These are phyloP conservation scores for Artibeus lituratus DNA, from an alignment of 2,797 vertebrate genomes.

Conservation along the genomic window DNA sequence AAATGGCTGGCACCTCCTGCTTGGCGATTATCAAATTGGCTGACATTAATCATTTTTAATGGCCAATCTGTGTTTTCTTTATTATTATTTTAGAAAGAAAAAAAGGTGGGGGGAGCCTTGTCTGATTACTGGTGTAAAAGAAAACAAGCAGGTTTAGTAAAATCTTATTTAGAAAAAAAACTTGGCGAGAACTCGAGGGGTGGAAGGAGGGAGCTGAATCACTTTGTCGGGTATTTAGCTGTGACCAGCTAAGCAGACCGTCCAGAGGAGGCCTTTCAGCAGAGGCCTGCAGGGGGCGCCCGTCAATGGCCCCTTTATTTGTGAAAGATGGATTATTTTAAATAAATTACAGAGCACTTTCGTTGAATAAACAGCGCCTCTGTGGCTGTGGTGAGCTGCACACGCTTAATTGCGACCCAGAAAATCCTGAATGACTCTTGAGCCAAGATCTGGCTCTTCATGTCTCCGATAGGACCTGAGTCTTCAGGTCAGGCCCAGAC, in stretches of 20 bases:
- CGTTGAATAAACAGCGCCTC: slow-evolving; percentile 98
- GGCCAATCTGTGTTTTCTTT: slow-evolving; percentile 70
- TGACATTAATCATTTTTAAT: slow-evolving; percentile 84
- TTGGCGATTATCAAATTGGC: slow-evolving; percentile 75
- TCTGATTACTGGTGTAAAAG: slow-evolving; percentile 79
- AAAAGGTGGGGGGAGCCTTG: slow-evolving; percentile 22
- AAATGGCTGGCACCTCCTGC: slow-evolving; percentile 66
- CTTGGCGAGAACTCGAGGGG: background rate
- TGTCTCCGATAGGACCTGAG: slow-evolving; percentile 92
- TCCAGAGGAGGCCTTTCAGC: slow-evolving; percentile 91
- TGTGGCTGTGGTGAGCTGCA: slow-evolving; percentile 92
- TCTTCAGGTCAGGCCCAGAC: slow-evolving; percentile 85
- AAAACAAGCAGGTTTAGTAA: slow-evolving; percentile 82
- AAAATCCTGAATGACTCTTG: slow-evolving; percentile 94
- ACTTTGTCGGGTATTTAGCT: slow-evolving; percentile 87
- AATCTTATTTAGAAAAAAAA: slow-evolving; percentile 76
- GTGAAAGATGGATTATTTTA: slow-evolving; percentile 99
- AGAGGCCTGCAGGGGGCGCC: slow-evolving; percentile 89
- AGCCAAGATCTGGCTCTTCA: slow-evolving; percentile 92
- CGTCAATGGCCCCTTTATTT: slow-evolving; percentile 99
- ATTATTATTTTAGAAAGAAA: background rate
- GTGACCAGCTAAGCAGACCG: slow-evolving; percentile 88
- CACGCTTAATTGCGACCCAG: slow-evolving; percentile 94
- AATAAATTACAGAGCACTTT: slow-evolving; percentile 99
- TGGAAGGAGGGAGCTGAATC: slow-evolving; percentile 76